phyloP scores from a whole-genome alignment of 2,113 vertebrate genomes.

The Paracanthobrama guichenoti region DNA sequence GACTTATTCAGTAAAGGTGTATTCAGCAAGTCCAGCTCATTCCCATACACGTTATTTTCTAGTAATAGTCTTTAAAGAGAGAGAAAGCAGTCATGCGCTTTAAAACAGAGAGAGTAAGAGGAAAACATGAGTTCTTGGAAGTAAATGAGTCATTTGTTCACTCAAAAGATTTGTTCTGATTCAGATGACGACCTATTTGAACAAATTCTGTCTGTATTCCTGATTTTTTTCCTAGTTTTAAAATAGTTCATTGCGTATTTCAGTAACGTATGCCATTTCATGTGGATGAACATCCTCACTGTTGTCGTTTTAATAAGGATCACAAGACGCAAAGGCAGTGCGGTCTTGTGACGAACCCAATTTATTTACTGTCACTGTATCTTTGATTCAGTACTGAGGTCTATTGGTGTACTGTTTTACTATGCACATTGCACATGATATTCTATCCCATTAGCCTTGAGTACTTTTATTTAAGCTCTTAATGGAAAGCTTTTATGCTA shows the following conservation, averaged over 20 bases:
- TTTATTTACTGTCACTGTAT: background rate
- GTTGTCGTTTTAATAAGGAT: constrained; percentile 20
- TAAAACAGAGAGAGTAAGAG: background rate
- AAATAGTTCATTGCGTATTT: background rate
- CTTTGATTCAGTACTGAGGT: background rate
- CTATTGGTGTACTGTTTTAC: background rate
- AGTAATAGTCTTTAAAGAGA: background rate
- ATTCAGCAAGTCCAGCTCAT: background rate
- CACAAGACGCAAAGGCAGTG: constrained; percentile 33
- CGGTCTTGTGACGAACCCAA: background rate
- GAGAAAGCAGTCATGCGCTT: background rate
- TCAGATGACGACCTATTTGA: background rate
- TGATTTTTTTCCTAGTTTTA: background rate
- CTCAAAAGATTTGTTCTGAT: background rate
- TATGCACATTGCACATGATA: background rate
- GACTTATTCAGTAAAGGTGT: background rate
- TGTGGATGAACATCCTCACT: background rate
- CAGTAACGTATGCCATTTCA: background rate
- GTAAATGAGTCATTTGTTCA: background rate
- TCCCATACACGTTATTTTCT: background rate
- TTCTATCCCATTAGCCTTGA: background rate
- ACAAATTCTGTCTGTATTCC: background rate
- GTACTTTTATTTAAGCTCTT: background rate
- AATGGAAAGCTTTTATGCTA: constrained; percentile 8
- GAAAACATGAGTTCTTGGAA: background rate